Conservation (phyloP, 2,113 vertebrate genomes). For the Labeo catla region DNA sequence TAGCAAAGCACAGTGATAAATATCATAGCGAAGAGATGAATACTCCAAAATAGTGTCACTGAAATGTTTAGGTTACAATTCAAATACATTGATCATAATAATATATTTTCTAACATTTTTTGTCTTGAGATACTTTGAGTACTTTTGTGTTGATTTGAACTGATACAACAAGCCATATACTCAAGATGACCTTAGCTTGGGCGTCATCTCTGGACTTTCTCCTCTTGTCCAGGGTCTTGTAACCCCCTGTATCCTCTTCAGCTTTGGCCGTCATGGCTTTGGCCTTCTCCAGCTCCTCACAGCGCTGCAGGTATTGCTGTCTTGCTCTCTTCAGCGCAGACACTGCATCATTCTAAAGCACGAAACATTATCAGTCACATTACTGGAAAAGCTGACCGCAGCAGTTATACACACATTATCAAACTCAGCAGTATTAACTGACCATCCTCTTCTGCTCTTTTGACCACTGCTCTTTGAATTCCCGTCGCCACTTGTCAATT, state of each 20-base stretch:
- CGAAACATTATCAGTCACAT: background rate
- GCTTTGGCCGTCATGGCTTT: conserved; percentile 78
- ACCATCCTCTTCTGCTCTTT: conserved; percentile 88
- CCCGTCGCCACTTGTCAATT: conserved; percentile 90
- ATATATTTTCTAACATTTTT: background rate
- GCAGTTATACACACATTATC: background rate
- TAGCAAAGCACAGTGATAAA: conserved; percentile 7
- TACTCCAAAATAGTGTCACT: background rate
- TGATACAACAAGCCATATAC: background rate
- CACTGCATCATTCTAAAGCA: conserved; percentile 79
- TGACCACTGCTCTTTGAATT: conserved; percentile 92
- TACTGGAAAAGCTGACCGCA: background rate
- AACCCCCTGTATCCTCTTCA: conserved; percentile 73
- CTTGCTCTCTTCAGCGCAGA: conserved; percentile 82
- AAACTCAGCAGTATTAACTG: conserved; percentile 41
- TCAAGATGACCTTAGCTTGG: conserved; percentile 78
- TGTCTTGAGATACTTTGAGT: background rate
- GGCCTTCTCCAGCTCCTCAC: conserved; percentile 85
- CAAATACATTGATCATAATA: background rate
- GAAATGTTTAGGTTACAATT: background rate
- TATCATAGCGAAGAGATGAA: background rate
- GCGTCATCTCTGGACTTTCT: conserved; percentile 88
- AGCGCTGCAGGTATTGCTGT: conserved; percentile 86
- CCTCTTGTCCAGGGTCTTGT: conserved; percentile 87
- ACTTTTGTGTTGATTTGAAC: background rate